Conservation (phyloP, 2,797 vertebrate species). For the Pristis pectinata region DNA sequence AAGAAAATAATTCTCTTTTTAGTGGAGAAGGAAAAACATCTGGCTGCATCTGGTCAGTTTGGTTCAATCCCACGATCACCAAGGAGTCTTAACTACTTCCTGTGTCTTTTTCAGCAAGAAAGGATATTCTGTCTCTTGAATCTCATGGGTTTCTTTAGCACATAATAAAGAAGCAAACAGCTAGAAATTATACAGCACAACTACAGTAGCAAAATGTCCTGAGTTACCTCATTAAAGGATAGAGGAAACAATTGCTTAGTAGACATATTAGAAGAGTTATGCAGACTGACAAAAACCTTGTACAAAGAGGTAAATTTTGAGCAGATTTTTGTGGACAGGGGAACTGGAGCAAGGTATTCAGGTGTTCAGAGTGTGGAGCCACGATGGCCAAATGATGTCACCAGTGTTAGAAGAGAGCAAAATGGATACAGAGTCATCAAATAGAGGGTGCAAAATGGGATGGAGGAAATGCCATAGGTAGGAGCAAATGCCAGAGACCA, state of each 20-base stretch:
- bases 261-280: background rate
- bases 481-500: no score
- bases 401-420: no score
- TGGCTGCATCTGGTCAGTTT: background rate
- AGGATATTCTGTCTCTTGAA: background rate
- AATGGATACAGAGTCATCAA: no score
- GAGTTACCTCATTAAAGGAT: background rate
- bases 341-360: no score
- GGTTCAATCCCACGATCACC: background rate
- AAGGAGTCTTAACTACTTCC: background rate
- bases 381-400: no score
- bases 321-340: no score
- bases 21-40: background rate
- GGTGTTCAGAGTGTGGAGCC: no score
- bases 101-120: background rate
- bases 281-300: background rate
- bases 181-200: background rate
- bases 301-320: background rate
- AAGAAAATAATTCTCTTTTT: background rate
- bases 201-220: background rate
- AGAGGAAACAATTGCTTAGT: background rate
- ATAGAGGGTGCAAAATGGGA: no score
- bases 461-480: no score
- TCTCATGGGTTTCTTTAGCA: slow-evolving; percentile 2
- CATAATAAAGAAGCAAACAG: background rate